Evolutionary conservation across 2,113 vertebrate genomes (phyloP).

Genomic region (Reinhardtius hippoglossoides): DNA sequence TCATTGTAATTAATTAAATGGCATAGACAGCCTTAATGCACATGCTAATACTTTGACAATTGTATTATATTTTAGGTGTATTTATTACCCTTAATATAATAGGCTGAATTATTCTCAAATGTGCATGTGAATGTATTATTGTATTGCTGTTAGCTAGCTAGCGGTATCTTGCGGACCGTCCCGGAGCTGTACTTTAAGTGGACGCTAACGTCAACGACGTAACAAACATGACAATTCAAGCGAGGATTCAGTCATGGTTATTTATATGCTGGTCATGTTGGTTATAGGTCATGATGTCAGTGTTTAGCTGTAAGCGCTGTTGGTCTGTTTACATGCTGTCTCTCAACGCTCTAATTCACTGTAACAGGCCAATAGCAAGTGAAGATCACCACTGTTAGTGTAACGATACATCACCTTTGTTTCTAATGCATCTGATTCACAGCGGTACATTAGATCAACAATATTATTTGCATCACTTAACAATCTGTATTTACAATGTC

Average conservation of each 20-base stretch:
- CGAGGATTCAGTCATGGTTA: neutral
- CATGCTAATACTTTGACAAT: neutral
- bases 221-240: slow-evolving; percentile 19
- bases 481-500: neutral
- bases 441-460: neutral
- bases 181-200: slow-evolving; percentile 12
- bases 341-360: neutral
- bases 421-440: neutral
- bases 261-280: rapidly evolving
- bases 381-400: neutral
- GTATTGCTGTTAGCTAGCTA: slow-evolving; percentile 1
- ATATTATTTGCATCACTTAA: neutral
- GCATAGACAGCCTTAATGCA: neutral
- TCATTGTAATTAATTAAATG: slow-evolving; percentile 29
- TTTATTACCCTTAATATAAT: rapidly evolving
- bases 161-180: slow-evolving; percentile 40
- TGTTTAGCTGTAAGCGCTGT: neutral
- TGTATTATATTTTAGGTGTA: neutral
- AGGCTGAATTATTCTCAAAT: neutral
- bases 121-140: neutral
- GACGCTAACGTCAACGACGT: slow-evolving; percentile 14
- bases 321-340: neutral
- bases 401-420: slow-evolving; percentile 13
- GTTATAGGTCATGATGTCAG: neutral
- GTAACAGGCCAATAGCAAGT: neutral